Evolutionary conservation across 2,797 vertebrate genomes (phyloP).

Genomic region (Cyprinodon diabolis): DNA sequence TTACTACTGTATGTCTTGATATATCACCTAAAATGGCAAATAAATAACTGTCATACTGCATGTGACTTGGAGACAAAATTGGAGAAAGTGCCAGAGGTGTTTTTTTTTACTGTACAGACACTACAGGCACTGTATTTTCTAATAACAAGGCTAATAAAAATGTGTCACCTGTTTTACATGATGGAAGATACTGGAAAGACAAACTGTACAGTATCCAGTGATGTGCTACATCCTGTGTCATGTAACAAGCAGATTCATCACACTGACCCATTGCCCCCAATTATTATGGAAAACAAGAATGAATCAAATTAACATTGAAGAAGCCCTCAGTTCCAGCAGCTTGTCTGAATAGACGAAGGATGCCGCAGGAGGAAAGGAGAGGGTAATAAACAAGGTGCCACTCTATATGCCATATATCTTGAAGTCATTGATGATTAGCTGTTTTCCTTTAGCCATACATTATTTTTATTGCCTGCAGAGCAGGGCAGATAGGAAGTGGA

Average conservation of each 20-base stretch:
- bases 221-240: constrained; percentile 69
- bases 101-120: no score
- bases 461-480: constrained; percentile 82
- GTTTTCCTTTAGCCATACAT: constrained; percentile 84
- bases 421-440: constrained; percentile 86
- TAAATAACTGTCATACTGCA: not conserved
- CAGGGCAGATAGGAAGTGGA: constrained; percentile 80
- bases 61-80: no score
- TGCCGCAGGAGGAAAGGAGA: constrained; percentile 58
- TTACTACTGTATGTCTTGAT: not conserved
- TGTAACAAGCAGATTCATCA: constrained; percentile 76
- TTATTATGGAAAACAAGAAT: constrained; percentile 83
- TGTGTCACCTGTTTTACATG: constrained; percentile 22
- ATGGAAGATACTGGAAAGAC: constrained; percentile 44
- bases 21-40: not conserved
- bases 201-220: constrained; percentile 48
- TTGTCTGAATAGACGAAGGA: constrained; percentile 59
- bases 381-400: constrained; percentile 82
- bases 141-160: constrained; percentile 39
- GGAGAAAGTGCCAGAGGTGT: not conserved
- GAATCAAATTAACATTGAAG: constrained; percentile 80
- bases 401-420: constrained; percentile 83
- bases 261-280: constrained; percentile 75
- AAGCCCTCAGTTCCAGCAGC: constrained; percentile 65
- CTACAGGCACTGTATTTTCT: constrained; percentile 10